These are phyloP conservation scores for Bellardia pandia DNA, from an alignment of 2,888 invertebrate species.

Conservation along the genomic window DNA sequence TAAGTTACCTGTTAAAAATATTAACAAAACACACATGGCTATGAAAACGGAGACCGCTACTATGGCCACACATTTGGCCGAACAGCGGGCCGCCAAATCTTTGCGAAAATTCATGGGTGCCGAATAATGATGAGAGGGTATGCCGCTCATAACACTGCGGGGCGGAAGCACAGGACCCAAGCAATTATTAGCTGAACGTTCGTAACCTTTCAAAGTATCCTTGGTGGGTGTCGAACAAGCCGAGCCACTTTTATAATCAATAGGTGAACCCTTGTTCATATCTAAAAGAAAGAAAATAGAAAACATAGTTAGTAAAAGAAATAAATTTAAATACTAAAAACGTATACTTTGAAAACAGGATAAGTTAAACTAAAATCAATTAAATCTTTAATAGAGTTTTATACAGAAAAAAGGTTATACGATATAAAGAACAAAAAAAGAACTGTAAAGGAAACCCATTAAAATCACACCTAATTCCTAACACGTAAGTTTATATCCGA, in stretches of 20 bases:
- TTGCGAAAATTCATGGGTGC: conserved; percentile 94
- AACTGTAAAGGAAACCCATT: conserved; percentile 65
- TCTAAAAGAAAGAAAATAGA: conserved; percentile 85
- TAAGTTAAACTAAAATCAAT: background rate
- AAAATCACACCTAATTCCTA: conserved; percentile 76
- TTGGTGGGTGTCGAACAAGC: conserved; percentile 95
- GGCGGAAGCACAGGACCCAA: conserved; percentile 91
- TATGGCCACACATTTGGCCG: conserved; percentile 96
- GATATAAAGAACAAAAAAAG: background rate
- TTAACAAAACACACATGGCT: conserved; percentile 91
- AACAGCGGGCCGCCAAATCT: conserved; percentile 93
- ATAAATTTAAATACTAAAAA: conserved; percentile 8
- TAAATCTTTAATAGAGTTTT: background rate
- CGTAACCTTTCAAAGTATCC: conserved; percentile 86
- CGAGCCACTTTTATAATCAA: conserved; percentile 94
- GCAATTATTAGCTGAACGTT: conserved; percentile 86
- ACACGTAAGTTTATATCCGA: conserved; percentile 60
- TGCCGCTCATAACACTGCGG: conserved; percentile 85
- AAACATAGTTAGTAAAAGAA: background rate
- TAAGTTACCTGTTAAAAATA: conserved; percentile 93
- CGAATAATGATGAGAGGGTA: conserved; percentile 90
- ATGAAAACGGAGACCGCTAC: conserved; percentile 93
- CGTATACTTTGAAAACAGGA: background rate
- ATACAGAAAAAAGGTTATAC: conserved; percentile 20
- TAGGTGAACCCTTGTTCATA: conserved; percentile 94